Evolutionary conservation across 35 echinoderm and acorn worm genomes (phyloP), one percentile per base, ranked within the genome.

Genomic region (Ophiothrix spiculata): DNA sequence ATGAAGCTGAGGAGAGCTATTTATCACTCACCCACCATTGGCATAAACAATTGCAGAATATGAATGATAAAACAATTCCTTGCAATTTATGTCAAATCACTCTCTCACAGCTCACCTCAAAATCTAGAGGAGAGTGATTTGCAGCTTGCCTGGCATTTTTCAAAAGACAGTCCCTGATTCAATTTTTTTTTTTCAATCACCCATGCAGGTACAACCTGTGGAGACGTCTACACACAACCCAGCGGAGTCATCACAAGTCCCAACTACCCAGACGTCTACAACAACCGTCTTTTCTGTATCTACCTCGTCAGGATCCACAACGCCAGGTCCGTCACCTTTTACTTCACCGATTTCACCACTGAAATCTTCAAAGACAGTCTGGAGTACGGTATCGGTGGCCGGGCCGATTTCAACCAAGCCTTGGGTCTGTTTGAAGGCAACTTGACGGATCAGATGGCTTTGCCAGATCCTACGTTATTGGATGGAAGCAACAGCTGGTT

Each of bases 181-280:
- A 54, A 11, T 54, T 54, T 54, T 54, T 54, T 54, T 21, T 54
- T 21, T 54, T 69, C 29, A 25, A 28, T 11, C 29, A 69, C 29
- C 29, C 60, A 69, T 10, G 3, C 79, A 92, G 90, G 78, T 0
- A 38, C 21, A 36, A 92, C 87, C 69, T 92, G 90, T 80, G 90
- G 90, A 31, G 60, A 39, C 23, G 31, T 74, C 10, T 86, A 82
- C 33, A 36, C 38, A 25, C 21, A 14, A 0, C 28, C 35, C 29
- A 81, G 33, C 11, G 87, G 87, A 1, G 31, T 42, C 12, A 40
- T 89, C 37, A 40, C 35, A 39, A 73, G 45, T 56, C 79, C 87
- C 33, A 89, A 89, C 54, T 81, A 89, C 60, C 87, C 87, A 1
- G 36, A 37, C 4, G 12, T 40, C 0, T 89, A 89, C 35, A 28